Evolutionary conservation across 2,113 vertebrate species (phyloP).

Genomic region (Larimichthys polyactis): DNA sequence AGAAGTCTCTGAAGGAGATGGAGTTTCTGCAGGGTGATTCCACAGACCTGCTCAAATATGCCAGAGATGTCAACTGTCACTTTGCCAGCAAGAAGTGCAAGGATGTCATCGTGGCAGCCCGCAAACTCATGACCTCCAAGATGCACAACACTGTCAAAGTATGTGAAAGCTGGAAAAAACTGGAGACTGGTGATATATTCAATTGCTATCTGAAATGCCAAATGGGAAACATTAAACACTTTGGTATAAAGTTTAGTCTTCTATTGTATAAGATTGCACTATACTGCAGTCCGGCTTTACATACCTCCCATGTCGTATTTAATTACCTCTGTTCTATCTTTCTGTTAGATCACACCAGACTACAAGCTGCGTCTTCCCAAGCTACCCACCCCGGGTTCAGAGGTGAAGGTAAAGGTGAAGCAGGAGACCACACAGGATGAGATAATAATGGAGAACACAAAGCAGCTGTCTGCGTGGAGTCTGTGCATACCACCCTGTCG

Average conservation of each 20-base stretch:
- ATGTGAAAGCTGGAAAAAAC: not conserved
- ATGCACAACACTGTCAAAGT: constrained; percentile 98
- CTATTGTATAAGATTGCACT: not conserved
- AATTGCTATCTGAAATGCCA: not conserved
- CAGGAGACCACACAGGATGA: constrained; percentile 52
- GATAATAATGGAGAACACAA: constrained; percentile 79
- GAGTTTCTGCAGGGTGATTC: constrained; percentile 88
- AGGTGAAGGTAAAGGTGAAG: constrained; percentile 67
- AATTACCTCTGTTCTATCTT: not conserved
- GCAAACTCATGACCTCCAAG: constrained; percentile 96
- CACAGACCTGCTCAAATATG: constrained; percentile 92
- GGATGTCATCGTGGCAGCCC: constrained; percentile 93
- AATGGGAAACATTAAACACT: not conserved
- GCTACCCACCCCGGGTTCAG: constrained; percentile 79
- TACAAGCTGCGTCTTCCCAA: constrained; percentile 84
- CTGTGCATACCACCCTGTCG: constrained; percentile 90
- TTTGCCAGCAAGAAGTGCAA: constrained; percentile 98
- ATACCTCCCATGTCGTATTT: not conserved
- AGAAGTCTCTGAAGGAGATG: constrained; percentile 90
- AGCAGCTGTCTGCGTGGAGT: constrained; percentile 85
- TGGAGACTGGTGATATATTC: not conserved
- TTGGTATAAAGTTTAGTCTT: not conserved
- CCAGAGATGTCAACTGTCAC: constrained; percentile 92
- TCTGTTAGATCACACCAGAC: constrained; percentile 88
- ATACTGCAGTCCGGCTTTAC: too few relatives aligned